phyloP scores from a whole-genome alignment of 2,888 invertebrate genomes.

The Campoletis raptor region DNA sequence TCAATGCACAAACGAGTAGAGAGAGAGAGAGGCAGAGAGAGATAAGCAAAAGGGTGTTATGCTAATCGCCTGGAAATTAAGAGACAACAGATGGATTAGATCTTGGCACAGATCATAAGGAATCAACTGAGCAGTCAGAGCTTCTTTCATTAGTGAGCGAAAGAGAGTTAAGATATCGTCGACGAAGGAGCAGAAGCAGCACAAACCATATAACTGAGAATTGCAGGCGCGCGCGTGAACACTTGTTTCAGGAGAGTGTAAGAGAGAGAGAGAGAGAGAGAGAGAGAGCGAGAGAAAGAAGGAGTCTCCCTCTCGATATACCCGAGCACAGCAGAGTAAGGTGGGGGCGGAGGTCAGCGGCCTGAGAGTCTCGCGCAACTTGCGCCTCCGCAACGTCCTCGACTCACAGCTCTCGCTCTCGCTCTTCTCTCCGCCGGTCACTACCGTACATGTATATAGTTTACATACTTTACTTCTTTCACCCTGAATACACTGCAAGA shows the following conservation, averaged over 20 bases:
- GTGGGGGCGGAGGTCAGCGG: conserved; percentile 80
- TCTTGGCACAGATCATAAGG: conserved; percentile 47
- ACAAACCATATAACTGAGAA: conserved; percentile 48
- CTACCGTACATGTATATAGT: conserved; percentile 51
- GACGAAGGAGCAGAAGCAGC: conserved; percentile 48
- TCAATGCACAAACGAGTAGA: background rate
- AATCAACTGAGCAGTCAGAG: conserved; percentile 46
- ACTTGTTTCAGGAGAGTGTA: conserved; percentile 58
- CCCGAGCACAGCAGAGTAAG: conserved; percentile 66
- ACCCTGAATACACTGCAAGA: conserved; percentile 46
- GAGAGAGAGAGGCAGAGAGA: too few relatives aligned
- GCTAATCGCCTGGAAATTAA: background rate
- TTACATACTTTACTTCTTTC: conserved; percentile 56
- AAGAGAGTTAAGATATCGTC: conserved; percentile 35
- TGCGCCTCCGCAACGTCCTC: conserved; percentile 69
- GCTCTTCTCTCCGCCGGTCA: conserved; percentile 37
- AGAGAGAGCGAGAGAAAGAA: conserved; percentile 1
- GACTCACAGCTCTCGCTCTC: conserved; percentile 59
- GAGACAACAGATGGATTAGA: conserved; percentile 17
- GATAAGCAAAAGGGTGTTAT: background rate
- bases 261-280: conserved; percentile 24
- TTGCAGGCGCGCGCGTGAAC: conserved; percentile 57
- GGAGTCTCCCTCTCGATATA: conserved; percentile 68
- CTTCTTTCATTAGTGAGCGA: conserved; percentile 31
- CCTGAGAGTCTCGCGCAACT: conserved; percentile 80